These are phyloP conservation scores for Atta cephalotes DNA, from an alignment of 1,140 invertebrate genomes.

Conservation along the genomic window DNA sequence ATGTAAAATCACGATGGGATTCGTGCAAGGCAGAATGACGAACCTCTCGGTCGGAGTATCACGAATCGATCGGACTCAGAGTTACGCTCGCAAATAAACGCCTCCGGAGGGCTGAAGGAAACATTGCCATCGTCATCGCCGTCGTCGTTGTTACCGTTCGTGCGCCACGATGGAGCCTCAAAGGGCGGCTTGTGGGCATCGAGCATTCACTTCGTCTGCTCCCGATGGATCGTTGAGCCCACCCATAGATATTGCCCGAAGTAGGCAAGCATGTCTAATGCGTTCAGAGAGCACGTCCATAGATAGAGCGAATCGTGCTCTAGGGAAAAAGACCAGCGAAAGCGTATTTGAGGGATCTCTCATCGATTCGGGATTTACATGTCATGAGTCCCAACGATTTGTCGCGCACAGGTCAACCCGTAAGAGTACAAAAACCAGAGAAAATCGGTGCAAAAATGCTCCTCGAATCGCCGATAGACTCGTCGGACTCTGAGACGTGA, in stretches of 20 bases:
- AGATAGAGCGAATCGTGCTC: not conserved
- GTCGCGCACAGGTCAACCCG: constrained; percentile 47
- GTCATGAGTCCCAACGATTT: constrained; percentile 63
- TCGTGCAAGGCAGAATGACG: constrained; percentile 20
- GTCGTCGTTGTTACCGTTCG: constrained; percentile 4
- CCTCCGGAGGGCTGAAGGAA: constrained; percentile 54
- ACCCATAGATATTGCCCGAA: constrained; percentile 71
- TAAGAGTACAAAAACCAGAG: constrained; percentile 40
- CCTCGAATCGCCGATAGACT: constrained; percentile 29
- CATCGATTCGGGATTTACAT: constrained; percentile 69
- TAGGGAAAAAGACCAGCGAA: not conserved
- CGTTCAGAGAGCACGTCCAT: constrained; percentile 62
- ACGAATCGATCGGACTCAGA: constrained; percentile 78
- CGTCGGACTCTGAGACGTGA: constrained; percentile 25
- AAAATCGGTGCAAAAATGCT: constrained; percentile 54
- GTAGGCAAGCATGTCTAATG: constrained; percentile 78
- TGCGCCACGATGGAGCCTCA: not conserved
- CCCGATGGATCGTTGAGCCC: constrained; percentile 56
- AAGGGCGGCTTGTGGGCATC: constrained; percentile 58
- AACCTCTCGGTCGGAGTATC: constrained; percentile 70
- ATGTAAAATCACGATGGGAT: constrained; percentile 17
- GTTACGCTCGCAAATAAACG: constrained; percentile 73
- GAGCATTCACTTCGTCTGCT: constrained; percentile 47
- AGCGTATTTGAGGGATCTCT: constrained; percentile 4
- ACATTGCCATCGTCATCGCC: not conserved